A percentile compares a stretch with the other conserved stretches of the same genome.
These are phyloP conservation scores for Pseudorectes ferrugineus DNA, from an alignment of 2,113 vertebrate genomes.

Conservation along the genomic window DNA sequence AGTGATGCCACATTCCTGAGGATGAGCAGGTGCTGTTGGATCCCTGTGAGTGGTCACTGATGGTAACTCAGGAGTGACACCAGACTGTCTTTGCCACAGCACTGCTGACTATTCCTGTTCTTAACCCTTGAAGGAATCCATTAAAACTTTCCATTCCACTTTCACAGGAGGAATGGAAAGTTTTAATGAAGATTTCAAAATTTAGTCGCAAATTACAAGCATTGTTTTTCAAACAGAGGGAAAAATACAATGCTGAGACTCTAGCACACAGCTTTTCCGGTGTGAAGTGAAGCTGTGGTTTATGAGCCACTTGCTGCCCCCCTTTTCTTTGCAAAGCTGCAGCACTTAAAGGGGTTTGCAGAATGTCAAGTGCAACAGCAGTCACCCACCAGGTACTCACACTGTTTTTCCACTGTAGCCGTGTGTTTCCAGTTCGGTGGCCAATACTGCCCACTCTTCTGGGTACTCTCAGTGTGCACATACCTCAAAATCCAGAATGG, in stretches of 20 bases:
- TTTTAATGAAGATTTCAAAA: not conserved
- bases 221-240: not conserved
- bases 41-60: not conserved
- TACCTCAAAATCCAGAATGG: not conserved
- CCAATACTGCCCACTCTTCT: not conserved
- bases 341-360: not conserved
- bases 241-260: not conserved
- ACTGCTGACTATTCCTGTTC: not conserved
- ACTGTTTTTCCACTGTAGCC: not conserved
- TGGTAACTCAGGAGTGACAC: not conserved
- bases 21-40: not conserved
- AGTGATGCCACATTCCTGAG: not conserved
- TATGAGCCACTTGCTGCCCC: not conserved
- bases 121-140: not conserved
- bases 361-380: not conserved
- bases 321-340: not conserved
- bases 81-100: accelerated
- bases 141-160: not conserved
- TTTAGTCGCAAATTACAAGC: not conserved
- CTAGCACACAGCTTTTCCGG: not conserved
- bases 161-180: not conserved
- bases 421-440: not conserved
- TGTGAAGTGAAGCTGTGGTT: conserved; percentile 36
- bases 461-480: not conserved
- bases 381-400: not conserved